Evolutionary conservation across 2,113 vertebrate genomes (phyloP), one percentile per base, ranked within the genome.

Genomic region (Lates calcarifer): DNA sequence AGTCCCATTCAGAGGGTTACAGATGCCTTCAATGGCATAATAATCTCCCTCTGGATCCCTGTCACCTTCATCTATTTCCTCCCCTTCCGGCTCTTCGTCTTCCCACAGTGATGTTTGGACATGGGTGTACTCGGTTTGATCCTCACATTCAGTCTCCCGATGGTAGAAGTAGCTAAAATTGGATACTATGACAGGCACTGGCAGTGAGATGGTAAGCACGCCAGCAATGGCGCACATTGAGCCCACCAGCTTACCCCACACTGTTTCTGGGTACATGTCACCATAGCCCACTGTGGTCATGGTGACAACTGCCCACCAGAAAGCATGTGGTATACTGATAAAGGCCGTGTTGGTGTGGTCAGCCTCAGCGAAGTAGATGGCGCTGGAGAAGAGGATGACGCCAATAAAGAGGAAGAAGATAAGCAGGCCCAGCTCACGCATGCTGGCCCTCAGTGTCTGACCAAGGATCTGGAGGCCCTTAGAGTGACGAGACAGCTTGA

Each of bases 281-380:
- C 97, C 97, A 11, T 98, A 98, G 33, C 97, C 97, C 14, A 98
- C 97, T 0, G 96, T 98, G 2, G 97, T 98, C 97, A 98, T 98
- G 63, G 96, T 97, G 73, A 98, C 96, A 60, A 97, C 96, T 0
- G 97, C 96, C 97, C 97, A 98, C 97, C 97, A 98, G 82, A 98
- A 98, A 13, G 96, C 95, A 4, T 96, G 94, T 0, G 97, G 97
- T 94, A 98, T 98, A 85, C 97, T 97, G 79, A 95, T 94, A 80
- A 98, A 98, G 20, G 91, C 79, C 0, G 97, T 95, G 63, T 90
- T 85, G 4, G 71, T 82, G 26, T 96, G 94, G 84, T 98, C 97
- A 0, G 92, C 95, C 91, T 98, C 97, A 0, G 97, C 97, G 69
- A 98, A 98, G 91, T 96, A 98, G 77, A 97, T 96, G 0, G 97